Conservation (phyloP, 2,888 invertebrate species). For the Lysandra bellargus region DNA sequence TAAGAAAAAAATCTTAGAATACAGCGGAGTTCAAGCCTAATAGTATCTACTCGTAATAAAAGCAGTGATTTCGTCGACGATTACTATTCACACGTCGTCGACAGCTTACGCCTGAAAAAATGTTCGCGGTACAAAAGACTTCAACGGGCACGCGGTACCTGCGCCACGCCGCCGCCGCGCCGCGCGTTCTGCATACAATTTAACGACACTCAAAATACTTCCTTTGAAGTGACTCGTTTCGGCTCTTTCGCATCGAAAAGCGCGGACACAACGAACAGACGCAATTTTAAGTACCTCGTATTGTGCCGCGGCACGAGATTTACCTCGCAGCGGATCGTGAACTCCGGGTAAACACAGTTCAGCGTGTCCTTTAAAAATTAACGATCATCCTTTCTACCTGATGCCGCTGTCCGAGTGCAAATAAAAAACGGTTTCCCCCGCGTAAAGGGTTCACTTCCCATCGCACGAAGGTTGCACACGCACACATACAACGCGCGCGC, state of each 20-base stretch:
- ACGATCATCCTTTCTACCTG: constrained; percentile 81
- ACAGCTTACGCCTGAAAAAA: background rate
- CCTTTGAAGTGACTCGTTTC: constrained; percentile 10
- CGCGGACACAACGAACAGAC: constrained; percentile 11
- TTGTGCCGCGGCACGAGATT: constrained; percentile 20
- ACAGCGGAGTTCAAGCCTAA: background rate
- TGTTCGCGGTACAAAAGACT: constrained; percentile 59
- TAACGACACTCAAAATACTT: constrained; percentile 1
- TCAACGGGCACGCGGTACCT: constrained; percentile 61
- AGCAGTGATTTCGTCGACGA: background rate
- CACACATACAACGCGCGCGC: constrained; percentile 58
- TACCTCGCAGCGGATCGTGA: constrained; percentile 46
- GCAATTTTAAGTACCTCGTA: constrained; percentile 16
- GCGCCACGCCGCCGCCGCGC: background rate
- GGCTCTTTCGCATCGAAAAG: background rate
- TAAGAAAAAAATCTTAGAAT: background rate
- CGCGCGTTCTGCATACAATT: background rate
- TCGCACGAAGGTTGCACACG: constrained; percentile 70
- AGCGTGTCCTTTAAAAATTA: constrained; percentile 78
- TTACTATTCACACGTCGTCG: background rate
- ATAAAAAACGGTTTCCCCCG: constrained; percentile 79
- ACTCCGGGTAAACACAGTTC: constrained; percentile 58
- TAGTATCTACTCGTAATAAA: background rate
- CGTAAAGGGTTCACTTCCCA: constrained; percentile 82
- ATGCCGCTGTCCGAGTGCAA: constrained; percentile 79